Conservation (phyloP, 2,113 vertebrate species). For the Oncorhynchus keta region DNA sequence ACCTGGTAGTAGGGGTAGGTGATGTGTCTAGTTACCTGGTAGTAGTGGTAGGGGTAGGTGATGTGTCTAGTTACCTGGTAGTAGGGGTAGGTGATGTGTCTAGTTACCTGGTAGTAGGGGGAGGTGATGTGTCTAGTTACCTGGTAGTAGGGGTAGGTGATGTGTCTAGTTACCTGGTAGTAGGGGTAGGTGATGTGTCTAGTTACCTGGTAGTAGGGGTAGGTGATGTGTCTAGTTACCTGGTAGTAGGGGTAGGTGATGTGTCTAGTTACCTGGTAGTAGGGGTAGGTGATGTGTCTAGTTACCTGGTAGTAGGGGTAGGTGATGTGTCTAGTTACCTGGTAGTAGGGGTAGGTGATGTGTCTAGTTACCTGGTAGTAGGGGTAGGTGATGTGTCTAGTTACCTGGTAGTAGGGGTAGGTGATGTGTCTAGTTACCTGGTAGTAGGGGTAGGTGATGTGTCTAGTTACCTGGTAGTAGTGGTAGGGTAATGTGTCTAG, state of each 20-base stretch:
- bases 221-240: constrained; percentile 83
- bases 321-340: too few species aligned
- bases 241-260: constrained; percentile 32
- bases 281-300: constrained; percentile 37
- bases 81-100: constrained; percentile 98
- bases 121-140: constrained; percentile 90
- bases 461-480: too few species aligned
- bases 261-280: too few species aligned
- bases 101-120: constrained; percentile 34
- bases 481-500: too few species aligned
- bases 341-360: too few species aligned
- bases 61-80: constrained; percentile 32
- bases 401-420: too few species aligned
- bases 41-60: constrained; percentile 67
- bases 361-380: too few species aligned
- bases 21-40: constrained; percentile 96
- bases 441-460: too few species aligned
- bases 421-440: too few species aligned
- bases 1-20: constrained; percentile 80
- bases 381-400: too few species aligned
- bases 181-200: constrained; percentile 70
- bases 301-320: constrained; percentile 32
- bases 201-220: constrained; percentile 68
- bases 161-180: constrained; percentile 86
- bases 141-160: constrained; percentile 77